Evolutionary conservation across 2,113 vertebrate species (phyloP).

Genomic region (Plestiodon gilberti): DNA sequence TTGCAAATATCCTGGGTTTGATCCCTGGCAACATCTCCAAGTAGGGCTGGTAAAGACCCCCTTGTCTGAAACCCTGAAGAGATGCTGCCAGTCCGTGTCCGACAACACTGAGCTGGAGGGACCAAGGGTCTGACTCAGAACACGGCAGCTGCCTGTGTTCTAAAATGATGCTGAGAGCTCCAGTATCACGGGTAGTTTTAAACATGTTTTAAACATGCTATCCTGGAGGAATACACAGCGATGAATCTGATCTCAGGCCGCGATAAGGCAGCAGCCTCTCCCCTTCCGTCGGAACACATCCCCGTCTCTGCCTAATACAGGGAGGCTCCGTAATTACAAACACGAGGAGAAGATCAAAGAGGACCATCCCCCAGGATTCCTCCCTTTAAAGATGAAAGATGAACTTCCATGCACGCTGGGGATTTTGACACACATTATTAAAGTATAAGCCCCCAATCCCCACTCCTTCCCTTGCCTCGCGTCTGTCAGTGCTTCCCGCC

Average conservation of each 20-base stretch:
- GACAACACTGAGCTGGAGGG: no score
- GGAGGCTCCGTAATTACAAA: constrained; percentile 5
- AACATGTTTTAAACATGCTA: neutral
- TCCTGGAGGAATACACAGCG: neutral
- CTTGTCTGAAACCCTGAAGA: no score
- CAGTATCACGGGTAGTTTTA: no score
- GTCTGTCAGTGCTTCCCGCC: neutral
- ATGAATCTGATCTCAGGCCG: constrained; percentile 8
- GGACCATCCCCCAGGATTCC: neutral
- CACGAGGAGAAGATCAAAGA: constrained; percentile 14
- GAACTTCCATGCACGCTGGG: neutral
- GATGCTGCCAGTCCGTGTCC: no score
- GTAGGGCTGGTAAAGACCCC: no score
- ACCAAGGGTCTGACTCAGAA: no score
- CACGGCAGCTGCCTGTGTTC: no score
- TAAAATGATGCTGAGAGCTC: neutral
- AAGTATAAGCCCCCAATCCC: neutral
- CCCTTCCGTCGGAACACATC: neutral
- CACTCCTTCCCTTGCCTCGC: neutral
- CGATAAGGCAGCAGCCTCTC: neutral
- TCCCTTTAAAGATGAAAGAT: neutral
- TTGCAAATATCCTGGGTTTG: no score
- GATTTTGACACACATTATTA: neutral
- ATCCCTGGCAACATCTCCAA: no score
- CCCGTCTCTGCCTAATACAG: constrained; percentile 7